Base-by-base conservation (phyloP, 2,797 vertebrate genomes). In the Leptatherina wallacei region DNA sequence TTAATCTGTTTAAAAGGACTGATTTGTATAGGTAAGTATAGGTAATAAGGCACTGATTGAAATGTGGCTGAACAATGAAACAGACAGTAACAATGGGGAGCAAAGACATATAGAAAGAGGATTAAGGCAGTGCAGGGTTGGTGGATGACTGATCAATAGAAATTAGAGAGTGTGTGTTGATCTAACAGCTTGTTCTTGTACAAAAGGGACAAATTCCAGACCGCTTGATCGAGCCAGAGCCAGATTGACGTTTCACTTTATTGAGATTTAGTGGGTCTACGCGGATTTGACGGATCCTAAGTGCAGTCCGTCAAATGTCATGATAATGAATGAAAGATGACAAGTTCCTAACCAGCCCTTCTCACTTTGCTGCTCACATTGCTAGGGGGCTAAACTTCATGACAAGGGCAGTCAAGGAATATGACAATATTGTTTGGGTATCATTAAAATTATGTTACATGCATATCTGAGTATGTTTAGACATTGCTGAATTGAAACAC, bases 151-250 rank as follows among this genome's bases (percentile, higher is more conserved):
- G 89, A 93, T 94, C 90, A 87, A 89, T 92, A 85, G 71, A 85
- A 86, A 82, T 92, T 91, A 90, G 77, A 72, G 72, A 78, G 71
- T 81, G 71, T 72, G 75, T 85, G 80, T 84, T 92, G 86, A 86
- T 91, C 86, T 85, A 86, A 85, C 88, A 85, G 90, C 89, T 92
- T 90, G 86, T 90, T 85, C 83, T 81, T 78, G 77, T 90, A 85
- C 83, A 81, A 57, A 29, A 30, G 83, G 84, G 83, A 89, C 76
- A 80, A 79, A 82, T 71, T 80, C 76, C 83, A 85, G 75, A 87
- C 71, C 71, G 67, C 60, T 76, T 16, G 60, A 73, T 47, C 56
- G 71, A 87, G 71, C 69, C 75, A 54, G 27, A 77, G 82, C 73
- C 86, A 89, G 84, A 91, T 80, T 91, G 89, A 86, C 71, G 59